Conservation (phyloP, 2,888 invertebrate genomes). For the Agrotis ipsilon region DNA sequence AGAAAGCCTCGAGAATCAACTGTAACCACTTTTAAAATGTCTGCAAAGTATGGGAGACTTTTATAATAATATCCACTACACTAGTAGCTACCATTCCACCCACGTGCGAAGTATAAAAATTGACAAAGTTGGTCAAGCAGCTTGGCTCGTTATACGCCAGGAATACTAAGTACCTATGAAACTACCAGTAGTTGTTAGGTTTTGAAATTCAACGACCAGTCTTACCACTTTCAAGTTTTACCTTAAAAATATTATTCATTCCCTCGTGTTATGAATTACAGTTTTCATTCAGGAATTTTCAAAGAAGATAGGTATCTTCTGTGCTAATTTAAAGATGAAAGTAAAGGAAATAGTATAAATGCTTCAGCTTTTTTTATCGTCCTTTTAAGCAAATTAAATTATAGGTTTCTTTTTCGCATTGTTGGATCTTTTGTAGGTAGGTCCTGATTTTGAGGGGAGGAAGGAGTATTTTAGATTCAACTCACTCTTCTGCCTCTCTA, state of each 20-base stretch:
- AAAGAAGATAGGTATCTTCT: slow-evolving; percentile 1
- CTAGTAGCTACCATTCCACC: slow-evolving; percentile 40
- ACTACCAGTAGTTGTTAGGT: slow-evolving; percentile 41
- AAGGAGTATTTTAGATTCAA: slow-evolving; percentile 9
- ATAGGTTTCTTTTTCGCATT: slow-evolving; percentile 16
- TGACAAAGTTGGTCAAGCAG: slow-evolving; percentile 68
- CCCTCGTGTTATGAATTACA: slow-evolving; percentile 26
- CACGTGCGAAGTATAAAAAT: slow-evolving; percentile 66
- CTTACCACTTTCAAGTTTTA: slow-evolving; percentile 37
- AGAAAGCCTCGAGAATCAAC: slow-evolving; percentile 15
- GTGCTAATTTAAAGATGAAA: slow-evolving; percentile 39
- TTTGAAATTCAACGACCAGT: slow-evolving; percentile 51
- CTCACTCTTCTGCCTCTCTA: neutral
- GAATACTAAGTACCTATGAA: slow-evolving; percentile 61
- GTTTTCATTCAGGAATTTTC: slow-evolving; percentile 13
- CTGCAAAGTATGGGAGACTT: slow-evolving; percentile 45
- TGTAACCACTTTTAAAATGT: slow-evolving; percentile 41
- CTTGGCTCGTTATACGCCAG: slow-evolving; percentile 35
- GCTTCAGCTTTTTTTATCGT: slow-evolving; percentile 7
- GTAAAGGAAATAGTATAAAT: slow-evolving; percentile 21
- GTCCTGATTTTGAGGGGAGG: neutral
- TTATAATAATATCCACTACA: slow-evolving; percentile 53
- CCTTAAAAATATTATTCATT: slow-evolving; percentile 38
- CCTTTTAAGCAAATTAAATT: slow-evolving; percentile 39
- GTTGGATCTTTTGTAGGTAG: slow-evolving; percentile 9